Evolutionary conservation across 2,888 invertebrate species (phyloP), one percentile per base, ranked within the genome.

Genomic region (Synergus gifuensis): DNA sequence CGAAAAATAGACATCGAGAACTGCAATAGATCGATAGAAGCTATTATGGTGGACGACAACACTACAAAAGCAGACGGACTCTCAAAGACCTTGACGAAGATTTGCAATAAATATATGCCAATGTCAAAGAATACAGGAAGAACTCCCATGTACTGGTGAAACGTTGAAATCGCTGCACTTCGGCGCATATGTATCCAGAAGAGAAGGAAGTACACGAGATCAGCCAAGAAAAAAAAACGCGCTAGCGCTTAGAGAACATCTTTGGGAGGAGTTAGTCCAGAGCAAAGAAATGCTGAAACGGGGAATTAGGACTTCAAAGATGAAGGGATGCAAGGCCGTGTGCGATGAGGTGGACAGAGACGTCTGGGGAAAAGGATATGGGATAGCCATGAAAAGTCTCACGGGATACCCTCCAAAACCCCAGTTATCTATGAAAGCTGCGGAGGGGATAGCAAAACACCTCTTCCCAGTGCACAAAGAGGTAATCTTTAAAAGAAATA

Each of bases 391-490:
- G 22, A 60, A 22, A 18, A 60, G 60, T 9, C 22, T 60, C 11
- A 5, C 18, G 18, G 76, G 76, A 16, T 2, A 22, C 49, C 49
- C 7, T 4, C 11, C 16, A 12, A 46, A 22, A 3, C 46, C 16
- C 2, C 11, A 44, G 14, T 4, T 73, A 18, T 14, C 46, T 14
- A 76, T 76, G 54, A 18, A 76, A 11, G 4, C 46, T 4, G 46
- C 18, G 28, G 18, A 76, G 76, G 12, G 42, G 8, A 22, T 49
- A 16, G 76, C 54, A 49, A 46, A 1, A 4, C 44, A 49, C 49
- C 76, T 76, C 28, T 76, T 76, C 14, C 54, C 76, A 14, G 46
- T 11, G 28, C 49, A 76, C 18, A 22, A 76, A 4, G 8, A 14
- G 8, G 76, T 76, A 9, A 2, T 8, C 14, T 76, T 76, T 11